Evolutionary conservation across 2,888 invertebrate species (phyloP), one percentile per base, ranked within the genome.

Genomic region (Eupithecia exiguata): DNA sequence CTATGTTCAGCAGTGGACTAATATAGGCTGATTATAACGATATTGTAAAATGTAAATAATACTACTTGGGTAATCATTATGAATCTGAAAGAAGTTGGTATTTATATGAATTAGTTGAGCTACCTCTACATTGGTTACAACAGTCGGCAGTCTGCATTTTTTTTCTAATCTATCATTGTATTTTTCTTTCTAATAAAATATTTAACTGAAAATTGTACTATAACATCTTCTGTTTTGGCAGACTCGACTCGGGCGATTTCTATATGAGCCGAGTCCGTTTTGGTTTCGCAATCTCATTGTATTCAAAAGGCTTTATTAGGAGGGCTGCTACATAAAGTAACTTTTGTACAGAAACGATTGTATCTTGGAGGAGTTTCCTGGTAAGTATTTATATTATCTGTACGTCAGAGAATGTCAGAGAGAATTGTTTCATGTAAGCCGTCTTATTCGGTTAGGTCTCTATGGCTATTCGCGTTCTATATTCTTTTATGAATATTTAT

Each of bases 271-370:
- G 30, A 30, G 30, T 4, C 4, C 61, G 63, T 62, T 72, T 68
- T 25, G 68, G 65, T 62, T 70, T 63, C 63, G 53, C 40, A 49
- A 70, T 5, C 68, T 63, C 46, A 69, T 73, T 66, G 70, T 65
- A 74, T 67, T 70, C 63, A 35, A 53, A 70, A 58, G 53, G 53
- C 70, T 53, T 70, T 65, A 70, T 71, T 53, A 71, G 36, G 36
- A 30, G 63, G 61, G 18, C 63, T 36, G 63, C 49, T 61, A 40
- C 61, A 35, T 46, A 68, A 49, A 68, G 68, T 68, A 40, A 61
- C 69, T 69, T 69, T 69, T 69, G 61, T 69, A 61, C n/a, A 38
- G 40, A 69, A 69, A 40, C 69, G 25, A 61, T 69, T 69, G 46
- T 46, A 46, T 68, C 35, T 65, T 9, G 12, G 30, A 49, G 49